Base-by-base conservation (phyloP, 2,888 invertebrate species). In the Hydraecia micacea region DNA sequence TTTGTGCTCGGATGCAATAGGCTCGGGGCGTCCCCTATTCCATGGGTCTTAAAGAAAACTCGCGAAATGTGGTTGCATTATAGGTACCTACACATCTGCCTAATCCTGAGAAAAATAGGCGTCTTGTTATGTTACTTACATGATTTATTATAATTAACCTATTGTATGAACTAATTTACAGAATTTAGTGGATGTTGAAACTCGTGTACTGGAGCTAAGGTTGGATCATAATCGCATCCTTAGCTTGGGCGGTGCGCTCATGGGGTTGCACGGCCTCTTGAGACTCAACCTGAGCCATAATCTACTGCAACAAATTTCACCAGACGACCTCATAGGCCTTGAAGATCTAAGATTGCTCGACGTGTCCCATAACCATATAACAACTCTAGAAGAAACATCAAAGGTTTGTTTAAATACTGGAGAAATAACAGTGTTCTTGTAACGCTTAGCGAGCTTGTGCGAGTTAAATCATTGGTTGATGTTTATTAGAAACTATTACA, bases 311-410 rank as follows among this genome's bases (percentile, higher is more conserved):
- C 97, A 97, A 81, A 98, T 99, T 88, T 97, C 98, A 1, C 98
- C 98, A 0, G 98, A 98, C 75, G 98, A 98, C 92, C 97, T 99
- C 70, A 98, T 98, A 77, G 98, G 98, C 42, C 95, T 99, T 88
- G 98, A 98, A 88, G 97, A 98, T 83, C 95, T 99, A 63, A 97
- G 97, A 90, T 95, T 98, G 75, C 97, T 99, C 63, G 98, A 98
- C 91, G 96, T 99, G 67, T 98, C 98, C 0, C 97, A 98, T 91
- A 99, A 99, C 93, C 97, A 97, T 84, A 96, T 99, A 60, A 97
- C 97, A 66, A 98, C 98, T 4, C 96, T 99, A 77, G 98, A 98
- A 93, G 98, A 98, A 96, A 98, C 98, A 77, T 98, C 98, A 89
- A 98, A 98, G 97, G 98, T 98, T 90, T 91, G 91, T 91, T 85